phyloP scores from a whole-genome alignment of 1,140 invertebrate species.

The Acyrthosiphon pisum region DNA sequence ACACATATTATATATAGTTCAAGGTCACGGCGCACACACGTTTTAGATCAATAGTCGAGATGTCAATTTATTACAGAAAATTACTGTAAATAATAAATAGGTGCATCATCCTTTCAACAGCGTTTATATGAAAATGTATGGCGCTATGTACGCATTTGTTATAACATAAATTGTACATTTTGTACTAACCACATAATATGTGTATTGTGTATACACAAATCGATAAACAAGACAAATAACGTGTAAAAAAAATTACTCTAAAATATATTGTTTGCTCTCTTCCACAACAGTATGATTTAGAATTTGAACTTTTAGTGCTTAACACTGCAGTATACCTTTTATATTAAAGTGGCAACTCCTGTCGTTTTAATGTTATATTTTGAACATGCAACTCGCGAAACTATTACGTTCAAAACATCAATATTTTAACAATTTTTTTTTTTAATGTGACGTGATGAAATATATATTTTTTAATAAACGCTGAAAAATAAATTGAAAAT shows the following conservation, averaged over 20 bases:
- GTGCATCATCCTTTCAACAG: neutral
- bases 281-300: neutral
- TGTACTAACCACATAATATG: neutral
- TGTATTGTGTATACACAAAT: neutral
- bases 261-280: neutral
- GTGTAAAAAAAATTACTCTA: neutral
- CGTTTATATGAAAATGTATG: neutral
- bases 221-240: neutral
- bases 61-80: slow-evolving; percentile 21
- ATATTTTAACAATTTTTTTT: neutral
- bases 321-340: neutral
- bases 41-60: slow-evolving; percentile 20
- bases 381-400: slow-evolving; percentile 13
- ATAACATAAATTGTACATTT: neutral
- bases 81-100: neutral
- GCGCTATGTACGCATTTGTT: neutral
- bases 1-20: slow-evolving; percentile 2
- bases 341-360: neutral
- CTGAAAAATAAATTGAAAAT: neutral
- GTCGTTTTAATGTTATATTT: slow-evolving; percentile 5
- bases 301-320: neutral
- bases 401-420: slow-evolving; percentile 41
- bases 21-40: neutral
- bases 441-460: neutral
- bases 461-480: neutral